Percentiles rank a stretch among this genome's conserved stretches.
Evolutionary conservation across 2,113 vertebrate genomes (phyloP).

Genomic region (Gambusia affinis): DNA sequence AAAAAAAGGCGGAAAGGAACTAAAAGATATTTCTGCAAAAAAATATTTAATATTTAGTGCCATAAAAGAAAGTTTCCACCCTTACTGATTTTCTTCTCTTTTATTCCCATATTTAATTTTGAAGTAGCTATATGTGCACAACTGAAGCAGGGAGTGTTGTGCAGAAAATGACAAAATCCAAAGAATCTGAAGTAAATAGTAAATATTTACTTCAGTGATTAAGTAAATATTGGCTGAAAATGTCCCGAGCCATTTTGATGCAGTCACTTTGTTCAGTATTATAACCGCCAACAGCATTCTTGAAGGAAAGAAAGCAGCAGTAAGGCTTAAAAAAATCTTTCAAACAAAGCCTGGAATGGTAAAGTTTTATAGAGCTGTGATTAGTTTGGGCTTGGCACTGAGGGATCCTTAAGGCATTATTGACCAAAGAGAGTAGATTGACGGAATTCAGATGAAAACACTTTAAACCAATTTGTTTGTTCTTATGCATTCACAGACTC

Average conservation of each 20-base stretch:
- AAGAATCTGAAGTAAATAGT: neutral
- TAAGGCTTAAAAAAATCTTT: conserved; percentile 51
- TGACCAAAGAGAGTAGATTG: neutral
- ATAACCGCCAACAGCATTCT: conserved; percentile 22
- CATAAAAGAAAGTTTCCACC: neutral
- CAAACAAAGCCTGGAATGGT: conserved; percentile 24
- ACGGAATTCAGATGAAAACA: conserved; percentile 7
- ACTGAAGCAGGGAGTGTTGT: neutral
- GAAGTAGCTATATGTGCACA: neutral
- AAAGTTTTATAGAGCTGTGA: conserved; percentile 57
- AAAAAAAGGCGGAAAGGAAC: neutral
- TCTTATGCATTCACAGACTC: neutral
- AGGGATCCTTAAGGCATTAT: conserved; percentile 23
- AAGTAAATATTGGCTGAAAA: neutral
- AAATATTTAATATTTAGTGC: too few species aligned
- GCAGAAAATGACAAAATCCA: conserved; percentile 15
- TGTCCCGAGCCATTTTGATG: neutral
- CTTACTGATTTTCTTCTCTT: neutral
- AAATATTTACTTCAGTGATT: neutral
- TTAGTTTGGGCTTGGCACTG: neutral
- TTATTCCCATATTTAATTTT: neutral
- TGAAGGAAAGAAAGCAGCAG: conserved; percentile 25
- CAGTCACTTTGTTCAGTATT: neutral
- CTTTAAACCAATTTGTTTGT: neutral
- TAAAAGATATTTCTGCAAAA: neutral